A percentile compares a stretch with the other conserved stretches of the same genome.
phyloP scores from a whole-genome alignment of 2,113 vertebrate species.

The Lagenorhynchus albirostris region DNA sequence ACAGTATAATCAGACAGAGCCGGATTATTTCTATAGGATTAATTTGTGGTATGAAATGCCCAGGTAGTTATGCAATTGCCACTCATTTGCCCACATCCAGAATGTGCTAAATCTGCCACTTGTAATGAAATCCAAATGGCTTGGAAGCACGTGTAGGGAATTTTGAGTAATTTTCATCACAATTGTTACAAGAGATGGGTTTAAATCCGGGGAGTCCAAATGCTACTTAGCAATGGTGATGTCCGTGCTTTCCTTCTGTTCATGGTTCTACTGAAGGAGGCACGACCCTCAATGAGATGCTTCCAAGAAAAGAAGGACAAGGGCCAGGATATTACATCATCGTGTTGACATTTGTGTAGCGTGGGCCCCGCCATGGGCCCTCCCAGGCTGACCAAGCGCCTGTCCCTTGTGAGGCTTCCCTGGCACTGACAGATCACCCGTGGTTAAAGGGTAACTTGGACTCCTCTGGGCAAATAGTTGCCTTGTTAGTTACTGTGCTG shows the following conservation, averaged over 20 bases:
- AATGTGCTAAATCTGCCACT: conserved; percentile 1
- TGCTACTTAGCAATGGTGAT: background rate
- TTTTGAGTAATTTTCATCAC: background rate
- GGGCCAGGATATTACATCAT: background rate
- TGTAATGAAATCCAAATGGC: background rate
- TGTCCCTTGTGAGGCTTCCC: background rate
- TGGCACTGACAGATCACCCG: background rate
- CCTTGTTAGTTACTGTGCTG: background rate
- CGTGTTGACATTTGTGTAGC: background rate
- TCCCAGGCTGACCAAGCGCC: background rate
- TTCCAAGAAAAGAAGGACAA: background rate
- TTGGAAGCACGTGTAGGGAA: background rate
- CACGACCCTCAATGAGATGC: background rate
- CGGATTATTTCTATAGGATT: background rate
- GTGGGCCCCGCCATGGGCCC: accelerated
- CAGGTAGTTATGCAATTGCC: background rate
- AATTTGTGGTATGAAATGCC: background rate
- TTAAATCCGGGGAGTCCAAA: background rate
- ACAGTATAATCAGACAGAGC: background rate
- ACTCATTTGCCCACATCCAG: background rate
- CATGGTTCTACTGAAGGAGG: background rate
- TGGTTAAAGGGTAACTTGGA: conserved; percentile 7
- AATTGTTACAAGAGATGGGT: background rate
- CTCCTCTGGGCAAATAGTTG: conserved; percentile 10
- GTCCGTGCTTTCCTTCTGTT: background rate